These are phyloP conservation scores for Candoia aspera DNA, from an alignment of 2,113 vertebrate genomes.

Conservation along the genomic window DNA sequence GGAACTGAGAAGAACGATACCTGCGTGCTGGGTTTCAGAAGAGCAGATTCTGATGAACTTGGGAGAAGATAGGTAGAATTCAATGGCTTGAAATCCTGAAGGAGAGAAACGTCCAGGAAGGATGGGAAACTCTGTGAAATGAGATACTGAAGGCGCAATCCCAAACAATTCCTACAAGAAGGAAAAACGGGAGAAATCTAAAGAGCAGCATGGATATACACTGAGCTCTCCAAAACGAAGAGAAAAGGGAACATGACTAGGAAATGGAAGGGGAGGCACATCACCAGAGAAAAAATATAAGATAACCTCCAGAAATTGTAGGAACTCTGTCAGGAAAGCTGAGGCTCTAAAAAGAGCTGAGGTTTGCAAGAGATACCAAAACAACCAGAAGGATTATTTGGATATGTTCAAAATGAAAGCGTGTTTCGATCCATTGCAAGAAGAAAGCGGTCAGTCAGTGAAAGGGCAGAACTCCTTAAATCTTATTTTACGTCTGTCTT, in stretches of 20 bases:
- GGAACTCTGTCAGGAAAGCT: neutral
- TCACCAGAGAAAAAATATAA: neutral
- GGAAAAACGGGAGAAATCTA: neutral
- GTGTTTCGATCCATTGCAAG: neutral
- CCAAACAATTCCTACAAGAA: neutral
- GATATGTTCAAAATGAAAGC: neutral
- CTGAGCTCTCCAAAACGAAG: neutral
- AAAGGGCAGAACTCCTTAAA: neutral
- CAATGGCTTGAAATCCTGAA: too few relatives aligned
- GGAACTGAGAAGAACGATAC: too few relatives aligned
- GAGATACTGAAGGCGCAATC: neutral
- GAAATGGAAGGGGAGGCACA: neutral
- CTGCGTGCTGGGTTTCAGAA: too few relatives aligned
- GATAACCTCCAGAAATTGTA: neutral
- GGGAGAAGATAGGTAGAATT: too few relatives aligned
- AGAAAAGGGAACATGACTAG: neutral
- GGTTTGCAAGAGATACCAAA: neutral
- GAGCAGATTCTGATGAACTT: too few relatives aligned
- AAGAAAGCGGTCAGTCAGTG: neutral
- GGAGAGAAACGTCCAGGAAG: too few relatives aligned
- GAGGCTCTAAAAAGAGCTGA: neutral
- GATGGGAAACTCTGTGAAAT: too few relatives aligned
- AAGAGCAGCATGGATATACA: neutral
- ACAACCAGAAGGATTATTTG: neutral
- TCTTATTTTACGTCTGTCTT: neutral